A percentile compares a stretch with the other conserved stretches of the same genome.
Evolutionary conservation across 2,113 vertebrate genomes (phyloP).

Genomic region (Mastomys natalensis): DNA sequence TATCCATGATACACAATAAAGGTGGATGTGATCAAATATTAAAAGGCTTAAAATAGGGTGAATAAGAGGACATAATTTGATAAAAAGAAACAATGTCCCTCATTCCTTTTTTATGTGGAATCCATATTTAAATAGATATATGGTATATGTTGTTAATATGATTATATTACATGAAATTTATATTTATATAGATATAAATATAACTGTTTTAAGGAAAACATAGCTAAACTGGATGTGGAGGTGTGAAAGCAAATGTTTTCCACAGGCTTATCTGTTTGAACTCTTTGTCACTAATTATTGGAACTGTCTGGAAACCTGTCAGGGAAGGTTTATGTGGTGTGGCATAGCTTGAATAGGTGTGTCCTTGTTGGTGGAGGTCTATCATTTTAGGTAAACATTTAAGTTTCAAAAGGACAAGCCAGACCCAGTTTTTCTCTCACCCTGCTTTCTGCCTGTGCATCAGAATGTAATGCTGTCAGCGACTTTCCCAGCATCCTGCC

Average conservation of each 20-base stretch:
- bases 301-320: not conserved
- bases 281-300: not conserved
- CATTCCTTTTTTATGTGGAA: not conserved
- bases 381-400: not conserved
- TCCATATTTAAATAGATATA: not conserved
- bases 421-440: not conserved
- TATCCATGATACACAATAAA: not conserved
- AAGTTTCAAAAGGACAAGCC: not conserved
- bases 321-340: not conserved
- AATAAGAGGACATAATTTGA: no score
- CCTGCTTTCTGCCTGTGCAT: not conserved
- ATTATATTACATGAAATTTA: not conserved
- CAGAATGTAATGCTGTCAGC: not conserved
- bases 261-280: not conserved
- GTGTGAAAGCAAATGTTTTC: not conserved
- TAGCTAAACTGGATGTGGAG: not conserved
- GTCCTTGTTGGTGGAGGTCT: not conserved
- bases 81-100: not conserved
- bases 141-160: not conserved
- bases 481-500: not conserved
- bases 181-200: not conserved
- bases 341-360: not conserved
- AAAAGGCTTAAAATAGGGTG: not conserved
- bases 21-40: not conserved
- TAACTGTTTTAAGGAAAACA: not conserved